These are phyloP conservation scores for Physella acuta DNA, from an alignment of 1,140 invertebrate species.

Conservation along the genomic window DNA sequence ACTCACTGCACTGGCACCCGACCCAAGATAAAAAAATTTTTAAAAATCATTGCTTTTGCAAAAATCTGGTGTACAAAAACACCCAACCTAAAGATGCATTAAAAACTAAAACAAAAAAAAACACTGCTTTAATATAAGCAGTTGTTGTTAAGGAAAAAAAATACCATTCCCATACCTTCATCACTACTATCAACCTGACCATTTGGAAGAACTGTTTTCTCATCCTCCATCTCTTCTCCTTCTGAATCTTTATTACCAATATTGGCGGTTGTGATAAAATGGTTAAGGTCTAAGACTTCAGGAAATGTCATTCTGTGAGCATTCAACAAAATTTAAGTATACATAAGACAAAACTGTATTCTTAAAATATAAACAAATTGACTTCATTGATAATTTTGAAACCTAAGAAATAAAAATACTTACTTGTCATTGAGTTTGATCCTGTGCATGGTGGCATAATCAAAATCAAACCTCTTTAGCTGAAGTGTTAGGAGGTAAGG, in stretches of 20 bases:
- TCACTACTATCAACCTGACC: slow-evolving; percentile 37
- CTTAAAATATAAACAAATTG: no score
- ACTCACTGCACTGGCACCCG: no score
- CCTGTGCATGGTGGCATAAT: slow-evolving; percentile 81
- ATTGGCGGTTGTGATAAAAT: slow-evolving; percentile 66
- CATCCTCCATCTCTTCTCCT: slow-evolving; percentile 35
- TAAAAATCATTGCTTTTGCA: no score
- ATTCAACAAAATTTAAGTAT: background rate
- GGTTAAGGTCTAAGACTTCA: slow-evolving; percentile 78
- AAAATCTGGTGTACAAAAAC: no score
- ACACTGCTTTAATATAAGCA: background rate
- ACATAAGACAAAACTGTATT: no score
- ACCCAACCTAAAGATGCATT: no score
- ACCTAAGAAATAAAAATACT: slow-evolving; percentile 18
- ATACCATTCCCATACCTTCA: slow-evolving; percentile 35
- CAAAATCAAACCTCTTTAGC: slow-evolving; percentile 89
- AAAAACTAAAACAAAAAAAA: background rate
- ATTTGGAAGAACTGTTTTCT: slow-evolving; percentile 2
- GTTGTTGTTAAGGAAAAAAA: background rate
- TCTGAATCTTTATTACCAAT: slow-evolving; percentile 38
- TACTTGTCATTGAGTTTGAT: slow-evolving; percentile 91
- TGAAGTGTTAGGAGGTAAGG: slow-evolving; percentile 87
- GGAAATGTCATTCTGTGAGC: slow-evolving; percentile 79
- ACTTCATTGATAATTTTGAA: no score
- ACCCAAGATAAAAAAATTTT: no score